Conservation (phyloP, 2,797 vertebrate genomes). For the Galagoides demidoff region DNA sequence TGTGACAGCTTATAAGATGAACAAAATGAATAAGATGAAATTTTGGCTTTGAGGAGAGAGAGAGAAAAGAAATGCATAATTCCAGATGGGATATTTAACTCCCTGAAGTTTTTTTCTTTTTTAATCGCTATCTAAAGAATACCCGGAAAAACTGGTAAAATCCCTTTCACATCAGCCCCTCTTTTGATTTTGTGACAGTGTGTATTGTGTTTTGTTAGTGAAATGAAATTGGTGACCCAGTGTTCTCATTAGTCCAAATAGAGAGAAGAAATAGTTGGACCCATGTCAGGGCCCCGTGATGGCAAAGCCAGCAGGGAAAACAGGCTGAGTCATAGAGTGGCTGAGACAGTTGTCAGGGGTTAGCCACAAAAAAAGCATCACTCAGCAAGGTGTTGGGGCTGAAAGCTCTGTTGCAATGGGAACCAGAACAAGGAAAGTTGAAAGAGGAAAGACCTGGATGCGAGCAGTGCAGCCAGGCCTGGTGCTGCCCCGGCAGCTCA, state of each 20-base stretch:
- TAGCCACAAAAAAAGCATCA: not conserved
- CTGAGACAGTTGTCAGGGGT: not conserved
- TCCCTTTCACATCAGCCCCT: not conserved
- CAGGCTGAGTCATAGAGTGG: not conserved
- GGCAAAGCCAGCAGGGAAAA: not conserved
- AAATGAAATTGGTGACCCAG: not conserved
- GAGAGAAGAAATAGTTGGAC: not conserved
- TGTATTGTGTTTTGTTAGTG: not conserved
- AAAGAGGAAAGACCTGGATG: not conserved
- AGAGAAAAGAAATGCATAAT: not conserved
- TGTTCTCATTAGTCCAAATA: not conserved
- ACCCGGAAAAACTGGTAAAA: not conserved
- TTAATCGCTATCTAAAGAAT: not conserved
- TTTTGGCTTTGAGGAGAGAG: not conserved
- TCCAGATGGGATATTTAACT: not conserved
- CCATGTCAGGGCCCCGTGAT: not conserved
- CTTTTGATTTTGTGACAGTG: not conserved
- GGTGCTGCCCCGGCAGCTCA: not conserved
- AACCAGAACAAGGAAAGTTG: not conserved
- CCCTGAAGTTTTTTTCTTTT: not conserved
- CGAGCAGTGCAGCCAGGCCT: not conserved
- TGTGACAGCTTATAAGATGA: not conserved
- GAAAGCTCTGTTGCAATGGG: accelerated
- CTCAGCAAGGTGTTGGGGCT: not conserved
- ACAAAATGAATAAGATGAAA: not conserved